These are phyloP conservation scores for Platorchestia sp. DNA, from an alignment of 1,140 invertebrate genomes.

Conservation along the genomic window DNA sequence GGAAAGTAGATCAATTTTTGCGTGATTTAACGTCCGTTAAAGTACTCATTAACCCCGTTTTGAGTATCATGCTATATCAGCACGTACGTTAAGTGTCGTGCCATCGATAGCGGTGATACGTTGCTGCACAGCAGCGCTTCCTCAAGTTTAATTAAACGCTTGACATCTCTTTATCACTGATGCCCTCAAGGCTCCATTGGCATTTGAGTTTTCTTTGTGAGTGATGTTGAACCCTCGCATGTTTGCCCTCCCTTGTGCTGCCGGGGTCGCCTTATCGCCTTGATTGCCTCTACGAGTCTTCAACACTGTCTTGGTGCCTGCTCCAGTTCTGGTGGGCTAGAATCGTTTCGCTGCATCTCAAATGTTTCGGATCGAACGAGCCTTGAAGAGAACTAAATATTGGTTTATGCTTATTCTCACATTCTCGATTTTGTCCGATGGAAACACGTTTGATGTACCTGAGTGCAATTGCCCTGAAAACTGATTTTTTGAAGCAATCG, in stretches of 20 bases:
- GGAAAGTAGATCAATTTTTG: too few relatives aligned
- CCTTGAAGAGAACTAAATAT: background rate
- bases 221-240: background rate
- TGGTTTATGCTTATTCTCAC: background rate
- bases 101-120: background rate
- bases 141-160: background rate
- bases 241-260: background rate
- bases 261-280: background rate
- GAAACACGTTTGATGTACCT: background rate
- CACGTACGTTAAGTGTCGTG: too few relatives aligned
- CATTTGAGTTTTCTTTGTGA: background rate
- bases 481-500: background rate
- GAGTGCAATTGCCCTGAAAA: background rate
- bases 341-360: background rate
- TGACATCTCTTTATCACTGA: background rate
- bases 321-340: background rate
- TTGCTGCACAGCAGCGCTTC: background rate
- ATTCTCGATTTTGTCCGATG: background rate
- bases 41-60: too few relatives aligned
- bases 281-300: background rate
- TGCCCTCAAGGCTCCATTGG: background rate
- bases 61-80: too few relatives aligned
- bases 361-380: too few relatives aligned
- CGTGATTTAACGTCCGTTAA: too few relatives aligned
- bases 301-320: background rate